These are phyloP conservation scores for Drosophila neutralis DNA, from an alignment of 2,888 invertebrate species.

Conservation along the genomic window DNA sequence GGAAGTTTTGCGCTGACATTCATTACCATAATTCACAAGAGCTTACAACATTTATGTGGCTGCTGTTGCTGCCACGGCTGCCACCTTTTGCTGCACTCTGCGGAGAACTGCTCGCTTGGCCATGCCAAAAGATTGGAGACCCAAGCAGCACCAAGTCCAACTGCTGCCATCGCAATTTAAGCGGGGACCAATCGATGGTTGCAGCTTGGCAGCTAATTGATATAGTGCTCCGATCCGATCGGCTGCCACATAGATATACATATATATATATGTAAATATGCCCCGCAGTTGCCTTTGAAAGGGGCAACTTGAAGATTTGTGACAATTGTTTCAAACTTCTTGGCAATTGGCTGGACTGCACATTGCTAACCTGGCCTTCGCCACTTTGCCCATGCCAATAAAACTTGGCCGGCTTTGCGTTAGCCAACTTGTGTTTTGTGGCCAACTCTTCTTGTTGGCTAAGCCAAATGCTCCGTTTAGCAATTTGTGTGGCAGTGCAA, in stretches of 20 bases:
- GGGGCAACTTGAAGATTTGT: conserved; percentile 70
- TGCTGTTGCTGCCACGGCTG: conserved; percentile 47
- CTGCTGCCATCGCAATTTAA: background rate
- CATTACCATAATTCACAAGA: conserved; percentile 79
- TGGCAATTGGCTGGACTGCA: conserved; percentile 47
- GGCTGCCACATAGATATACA: background rate
- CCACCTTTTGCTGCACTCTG: conserved; percentile 5
- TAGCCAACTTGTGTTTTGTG: background rate
- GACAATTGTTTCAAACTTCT: conserved; percentile 73
- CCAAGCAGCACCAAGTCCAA: background rate
- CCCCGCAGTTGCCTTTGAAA: conserved; percentile 30
- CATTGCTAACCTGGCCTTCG: background rate
- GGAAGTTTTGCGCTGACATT: conserved; percentile 79
- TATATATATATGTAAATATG: background rate
- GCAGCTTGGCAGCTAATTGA: background rate
- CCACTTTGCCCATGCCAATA: conserved; percentile 5
- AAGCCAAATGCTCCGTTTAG: background rate
- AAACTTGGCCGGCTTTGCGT: conserved; percentile 16
- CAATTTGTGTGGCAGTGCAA: background rate
- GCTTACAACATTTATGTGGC: conserved; percentile 77
- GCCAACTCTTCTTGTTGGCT: background rate
- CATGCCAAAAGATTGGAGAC: background rate
- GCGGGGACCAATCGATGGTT: background rate
- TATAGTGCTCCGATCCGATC: background rate
- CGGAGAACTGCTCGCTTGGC: background rate